phyloP scores from a whole-genome alignment of 2,797 vertebrate species.

The Lacerta agilis region DNA sequence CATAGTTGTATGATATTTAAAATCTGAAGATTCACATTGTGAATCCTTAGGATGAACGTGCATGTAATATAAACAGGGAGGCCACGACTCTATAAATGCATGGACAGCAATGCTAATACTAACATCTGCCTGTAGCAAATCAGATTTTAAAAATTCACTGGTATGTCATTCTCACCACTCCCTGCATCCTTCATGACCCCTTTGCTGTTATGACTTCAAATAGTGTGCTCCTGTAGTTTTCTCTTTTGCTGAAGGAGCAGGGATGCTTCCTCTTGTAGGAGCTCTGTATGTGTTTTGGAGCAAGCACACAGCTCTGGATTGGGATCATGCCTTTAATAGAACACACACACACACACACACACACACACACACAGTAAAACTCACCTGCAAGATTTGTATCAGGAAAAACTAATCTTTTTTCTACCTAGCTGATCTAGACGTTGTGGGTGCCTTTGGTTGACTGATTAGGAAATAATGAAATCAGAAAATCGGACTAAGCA shows the following conservation, averaged over 20 bases:
- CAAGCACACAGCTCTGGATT: background rate
- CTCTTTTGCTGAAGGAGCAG: background rate
- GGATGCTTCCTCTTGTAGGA: background rate
- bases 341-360: background rate
- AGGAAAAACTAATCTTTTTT: background rate
- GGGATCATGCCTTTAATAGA: background rate
- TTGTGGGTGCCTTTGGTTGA: constrained; percentile 14
- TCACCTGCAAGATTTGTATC: background rate
- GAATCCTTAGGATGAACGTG: background rate
- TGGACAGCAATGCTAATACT: background rate
- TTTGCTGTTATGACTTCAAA: background rate
- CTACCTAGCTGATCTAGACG: constrained; percentile 22
- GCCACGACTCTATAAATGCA: background rate
- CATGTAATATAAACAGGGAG: background rate
- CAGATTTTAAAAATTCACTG: background rate
- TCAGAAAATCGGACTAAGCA: constrained; percentile 21
- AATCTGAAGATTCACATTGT: constrained; percentile 24
- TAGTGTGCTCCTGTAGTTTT: background rate
- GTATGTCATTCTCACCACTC: background rate
- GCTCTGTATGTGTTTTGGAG: background rate
- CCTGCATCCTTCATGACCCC: no score
- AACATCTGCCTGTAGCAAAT: background rate
- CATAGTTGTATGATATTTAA: constrained; percentile 11
- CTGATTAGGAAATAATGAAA: constrained; percentile 20
- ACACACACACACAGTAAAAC: background rate